Percentiles rank a stretch among this genome's conserved stretches.
Evolutionary conservation across 2,797 vertebrate genomes (phyloP).

Genomic region (Cheirogaleus major): DNA sequence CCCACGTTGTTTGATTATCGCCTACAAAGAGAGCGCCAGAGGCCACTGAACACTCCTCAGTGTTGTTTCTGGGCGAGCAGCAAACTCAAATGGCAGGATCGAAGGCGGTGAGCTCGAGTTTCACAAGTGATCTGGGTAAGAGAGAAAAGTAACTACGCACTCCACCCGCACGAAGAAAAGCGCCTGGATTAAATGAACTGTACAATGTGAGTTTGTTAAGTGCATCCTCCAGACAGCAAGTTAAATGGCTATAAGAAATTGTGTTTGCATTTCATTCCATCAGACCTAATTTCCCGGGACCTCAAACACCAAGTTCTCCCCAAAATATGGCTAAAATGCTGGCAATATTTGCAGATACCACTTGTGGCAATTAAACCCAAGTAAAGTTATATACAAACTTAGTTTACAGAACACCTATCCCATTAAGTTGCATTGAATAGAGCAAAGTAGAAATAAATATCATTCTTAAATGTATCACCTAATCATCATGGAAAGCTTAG

Average conservation of each 20-base stretch:
- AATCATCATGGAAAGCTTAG: conserved; percentile 39
- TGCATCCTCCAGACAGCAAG: conserved; percentile 59
- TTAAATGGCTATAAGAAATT: conserved; percentile 79
- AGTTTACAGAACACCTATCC: conserved; percentile 74
- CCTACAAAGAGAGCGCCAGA: neutral
- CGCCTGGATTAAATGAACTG: conserved; percentile 3
- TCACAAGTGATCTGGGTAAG: neutral
- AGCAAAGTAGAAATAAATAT: conserved; percentile 52
- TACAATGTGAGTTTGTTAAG: neutral
- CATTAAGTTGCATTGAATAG: conserved; percentile 47
- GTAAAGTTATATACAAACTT: conserved; percentile 81
- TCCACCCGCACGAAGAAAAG: conserved; percentile 15
- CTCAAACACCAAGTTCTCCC: conserved; percentile 69
- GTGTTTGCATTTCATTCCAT: conserved; percentile 69
- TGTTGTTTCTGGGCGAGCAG: neutral
- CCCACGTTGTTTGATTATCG: neutral
- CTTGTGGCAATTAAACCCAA: conserved; percentile 61
- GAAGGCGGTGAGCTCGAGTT: neutral
- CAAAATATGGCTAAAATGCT: conserved; percentile 82
- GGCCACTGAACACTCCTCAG: neutral
- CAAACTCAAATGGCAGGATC: neutral
- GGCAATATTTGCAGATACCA: conserved; percentile 72
- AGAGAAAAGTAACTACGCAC: conserved; percentile 31
- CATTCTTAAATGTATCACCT: conserved; percentile 58
- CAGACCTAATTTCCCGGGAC: conserved; percentile 69